Base-by-base conservation (phyloP, 2,113 vertebrate species). In the Daubentonia madagascariensis region DNA sequence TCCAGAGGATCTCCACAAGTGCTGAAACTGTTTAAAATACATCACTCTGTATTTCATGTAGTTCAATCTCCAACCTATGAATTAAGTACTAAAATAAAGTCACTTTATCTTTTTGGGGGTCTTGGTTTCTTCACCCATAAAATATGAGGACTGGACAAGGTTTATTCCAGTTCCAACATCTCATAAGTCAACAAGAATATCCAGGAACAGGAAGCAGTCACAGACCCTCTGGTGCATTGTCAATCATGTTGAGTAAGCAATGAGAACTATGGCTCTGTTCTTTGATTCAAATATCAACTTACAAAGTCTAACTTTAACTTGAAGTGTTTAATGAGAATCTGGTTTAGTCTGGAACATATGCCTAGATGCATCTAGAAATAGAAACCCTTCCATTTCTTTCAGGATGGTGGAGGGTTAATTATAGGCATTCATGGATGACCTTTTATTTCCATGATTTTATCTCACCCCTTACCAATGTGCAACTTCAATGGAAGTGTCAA, bases 401-500 rank as follows among this genome's bases (percentile, higher is more conserved):
- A 57, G 81, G 52, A 14, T 48, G 20, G 6, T 28, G 22, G 86
- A 84, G 45, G n/a, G 43, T 93, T 93, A 91, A 94, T 73, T 78
- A 50, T 30, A 91, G 73, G 45, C 73, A 78, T 18, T 76, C 70
- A 43, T 57, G 37, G 7, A 54, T 76, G 43, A 32, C 40, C 40
- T 94, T 80, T 85, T 48, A 85, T 73, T 78, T 86, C 25, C 48
- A 57, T 52, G 79, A 85, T 72, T 85, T 95, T 50, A 61, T 85
- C 76, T 87, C 23, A 54, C 70, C 32, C 57, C 11, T 84, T 50
- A 81, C 79, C 89, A 81, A 93, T 83, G 54, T 9, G 8, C 37
- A 85, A 88, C 75, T 78, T 88, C 89, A 48, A 11, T 14, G 89
- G 73, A 52, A 54, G 73, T 79, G 48, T 96, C 59, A 25, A 75